Conservation (phyloP, 2,797 vertebrate species). For the Notolabrus celidotus region DNA sequence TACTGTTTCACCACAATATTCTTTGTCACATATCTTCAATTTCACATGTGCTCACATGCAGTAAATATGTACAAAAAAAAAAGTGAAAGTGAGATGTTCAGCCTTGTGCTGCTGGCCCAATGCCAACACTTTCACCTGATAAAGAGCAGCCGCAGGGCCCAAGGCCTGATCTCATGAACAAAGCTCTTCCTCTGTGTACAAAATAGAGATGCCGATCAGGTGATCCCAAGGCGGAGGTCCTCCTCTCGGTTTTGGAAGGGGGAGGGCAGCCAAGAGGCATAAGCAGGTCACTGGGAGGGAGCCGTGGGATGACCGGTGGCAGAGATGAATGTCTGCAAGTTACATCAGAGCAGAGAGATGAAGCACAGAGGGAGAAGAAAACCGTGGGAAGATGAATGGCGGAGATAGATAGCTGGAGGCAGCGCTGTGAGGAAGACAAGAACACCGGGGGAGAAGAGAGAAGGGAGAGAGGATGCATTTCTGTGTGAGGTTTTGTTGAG, state of each 20-base stretch:
- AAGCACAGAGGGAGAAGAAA: slow-evolving; percentile 26
- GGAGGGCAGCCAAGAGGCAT: slow-evolving; percentile 13
- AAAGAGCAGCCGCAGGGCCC: slow-evolving; percentile 32
- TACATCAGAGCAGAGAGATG: slow-evolving; percentile 46
- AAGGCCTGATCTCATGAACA: slow-evolving; percentile 45
- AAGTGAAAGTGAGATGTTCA: slow-evolving; percentile 3
- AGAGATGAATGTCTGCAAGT: slow-evolving; percentile 57
- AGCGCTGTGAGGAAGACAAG: slow-evolving; percentile 31
- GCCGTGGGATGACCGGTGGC: slow-evolving; percentile 29
- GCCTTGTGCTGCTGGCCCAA: not conserved
- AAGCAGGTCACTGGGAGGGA: slow-evolving; percentile 39
- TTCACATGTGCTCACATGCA: slow-evolving; percentile 19
- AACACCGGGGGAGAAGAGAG: slow-evolving; percentile 33
- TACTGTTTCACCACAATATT: not conserved
- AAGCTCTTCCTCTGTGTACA: slow-evolving; percentile 63
- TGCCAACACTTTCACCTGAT: slow-evolving; percentile 48
- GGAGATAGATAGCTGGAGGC: slow-evolving; percentile 34
- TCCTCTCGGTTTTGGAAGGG: slow-evolving; percentile 14
- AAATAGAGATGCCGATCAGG: slow-evolving; percentile 59
- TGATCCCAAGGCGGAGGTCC: slow-evolving; percentile 47
- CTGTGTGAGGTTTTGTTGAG: not conserved
- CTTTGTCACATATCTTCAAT: not conserved
- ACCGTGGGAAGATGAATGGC: slow-evolving; percentile 45
- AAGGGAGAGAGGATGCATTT: not conserved
- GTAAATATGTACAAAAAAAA: slow-evolving; percentile 23